These are phyloP conservation scores for Neopelma chrysocephalum DNA, from an alignment of 2,797 vertebrate genomes.

Conservation along the genomic window DNA sequence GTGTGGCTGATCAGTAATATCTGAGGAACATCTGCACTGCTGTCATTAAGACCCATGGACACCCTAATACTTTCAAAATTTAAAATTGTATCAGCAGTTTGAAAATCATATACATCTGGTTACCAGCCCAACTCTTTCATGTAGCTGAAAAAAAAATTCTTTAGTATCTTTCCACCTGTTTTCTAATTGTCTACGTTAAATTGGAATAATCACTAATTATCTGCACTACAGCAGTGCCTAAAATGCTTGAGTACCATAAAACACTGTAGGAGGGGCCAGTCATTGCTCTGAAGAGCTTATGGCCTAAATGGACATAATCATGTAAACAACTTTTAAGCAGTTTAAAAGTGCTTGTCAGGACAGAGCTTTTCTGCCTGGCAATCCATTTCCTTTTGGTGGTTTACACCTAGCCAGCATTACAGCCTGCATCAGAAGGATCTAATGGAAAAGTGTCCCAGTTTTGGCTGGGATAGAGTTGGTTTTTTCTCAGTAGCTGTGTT, in stretches of 20 bases:
- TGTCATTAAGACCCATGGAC: background rate
- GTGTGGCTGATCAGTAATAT: background rate
- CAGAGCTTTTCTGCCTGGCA: background rate
- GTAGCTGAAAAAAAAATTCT: background rate
- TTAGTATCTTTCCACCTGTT: conserved; percentile 1
- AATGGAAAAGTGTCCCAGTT: background rate
- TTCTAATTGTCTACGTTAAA: background rate
- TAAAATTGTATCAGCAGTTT: background rate
- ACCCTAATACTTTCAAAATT: background rate
- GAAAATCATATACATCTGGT: background rate
- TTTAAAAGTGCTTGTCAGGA: conserved; percentile 53
- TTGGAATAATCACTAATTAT: background rate
- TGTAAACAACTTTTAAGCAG: conserved; percentile 31
- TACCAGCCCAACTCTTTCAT: background rate
- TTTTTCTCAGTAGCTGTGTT: background rate
- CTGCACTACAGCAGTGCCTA: background rate
- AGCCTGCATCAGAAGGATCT: background rate
- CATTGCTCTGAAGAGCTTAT: conserved; percentile 25
- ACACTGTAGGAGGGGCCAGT: background rate
- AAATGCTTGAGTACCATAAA: conserved; percentile 1
- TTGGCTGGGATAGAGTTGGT: background rate
- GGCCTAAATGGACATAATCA: conserved; percentile 37
- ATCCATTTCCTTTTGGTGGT: background rate
- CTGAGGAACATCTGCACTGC: background rate
- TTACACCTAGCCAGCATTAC: background rate